Evolutionary conservation across 2,113 vertebrate species (phyloP).

Genomic region (Indicator maculatus): DNA sequence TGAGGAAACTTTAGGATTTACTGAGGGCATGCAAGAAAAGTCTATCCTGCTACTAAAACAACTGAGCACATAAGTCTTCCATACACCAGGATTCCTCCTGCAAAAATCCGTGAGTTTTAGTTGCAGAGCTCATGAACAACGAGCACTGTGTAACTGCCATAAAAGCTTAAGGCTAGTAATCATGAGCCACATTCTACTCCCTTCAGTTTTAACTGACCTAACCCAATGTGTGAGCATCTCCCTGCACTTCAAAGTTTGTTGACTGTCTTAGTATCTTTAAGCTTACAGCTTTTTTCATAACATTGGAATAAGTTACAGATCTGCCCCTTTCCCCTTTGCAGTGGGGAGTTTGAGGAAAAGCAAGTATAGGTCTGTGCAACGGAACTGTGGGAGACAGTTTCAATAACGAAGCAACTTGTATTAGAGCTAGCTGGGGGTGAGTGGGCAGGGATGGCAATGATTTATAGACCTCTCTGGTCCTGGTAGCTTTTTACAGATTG

Average conservation of each 20-base stretch:
- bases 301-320: background rate
- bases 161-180: background rate
- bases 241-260: background rate
- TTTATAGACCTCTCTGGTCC: background rate
- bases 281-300: background rate
- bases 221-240: background rate
- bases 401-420: background rate
- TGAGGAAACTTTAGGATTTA: background rate
- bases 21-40: accelerated
- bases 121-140: background rate
- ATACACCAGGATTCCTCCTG: background rate
- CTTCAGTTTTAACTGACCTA: background rate
- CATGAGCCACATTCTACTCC: background rate
- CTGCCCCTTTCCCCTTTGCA: background rate
- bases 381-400: background rate
- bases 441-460: background rate
- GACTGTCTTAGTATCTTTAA: background rate
- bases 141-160: background rate
- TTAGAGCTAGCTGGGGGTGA: background rate
- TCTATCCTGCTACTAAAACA: background rate
- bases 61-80: background rate
- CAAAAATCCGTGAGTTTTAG: background rate
- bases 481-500: too few relatives aligned
- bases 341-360: background rate
- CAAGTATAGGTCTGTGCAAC: background rate